Evolutionary conservation across 2,113 vertebrate genomes (phyloP), one percentile per base, ranked within the genome.

Genomic region (Holacanthus passer): DNA sequence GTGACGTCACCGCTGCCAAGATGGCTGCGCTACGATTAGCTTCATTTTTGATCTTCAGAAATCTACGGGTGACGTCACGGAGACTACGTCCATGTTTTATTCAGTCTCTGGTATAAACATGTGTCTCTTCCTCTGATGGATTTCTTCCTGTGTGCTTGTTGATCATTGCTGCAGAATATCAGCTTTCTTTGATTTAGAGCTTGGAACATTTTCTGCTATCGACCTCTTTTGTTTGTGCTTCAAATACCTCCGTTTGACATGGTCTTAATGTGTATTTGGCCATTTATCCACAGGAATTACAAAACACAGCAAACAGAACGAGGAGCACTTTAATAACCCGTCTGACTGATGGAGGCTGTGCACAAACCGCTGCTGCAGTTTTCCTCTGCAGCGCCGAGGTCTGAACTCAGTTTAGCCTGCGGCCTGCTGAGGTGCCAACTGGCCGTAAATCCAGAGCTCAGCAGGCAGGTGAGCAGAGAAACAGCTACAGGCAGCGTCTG

Each of bases 381-480:
- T 47, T 9, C 58, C 62, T 55, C 73, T 31, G 82, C 73, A 64
- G 79, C 41, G 20, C 68, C 9, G 71, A 71, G 45, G 77, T 52
- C 72, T 82, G 22, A 67, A 67, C 64, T 77, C 50, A 3, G 78
- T 70, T 79, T 14, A 72, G 20, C 68, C 70, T 47, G 62, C 7
- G 12, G 74, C 64, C 73, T 19, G 74, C 78, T 31, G 53, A 78
- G 82, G 79, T 50, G 79, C 45, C 69, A 67, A 66, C 69, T 75
- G 82, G 58, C 69, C 56, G 81, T 32, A 67, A 60, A 63, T 72
- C 58, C 29, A 4, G 39, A 72, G 31, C 58, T 1, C 45, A 73
- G 77, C 77, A 50, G 85, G 47, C 81, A 53, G 65, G 43, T 74
- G 48, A 20, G 60, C 35, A 7, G 7, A 24, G 37, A 55, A 35